Percentiles rank a stretch among this genome's conserved stretches.
Conservation (phyloP, 1,140 invertebrate species). For the Sitobion miscanthi region DNA sequence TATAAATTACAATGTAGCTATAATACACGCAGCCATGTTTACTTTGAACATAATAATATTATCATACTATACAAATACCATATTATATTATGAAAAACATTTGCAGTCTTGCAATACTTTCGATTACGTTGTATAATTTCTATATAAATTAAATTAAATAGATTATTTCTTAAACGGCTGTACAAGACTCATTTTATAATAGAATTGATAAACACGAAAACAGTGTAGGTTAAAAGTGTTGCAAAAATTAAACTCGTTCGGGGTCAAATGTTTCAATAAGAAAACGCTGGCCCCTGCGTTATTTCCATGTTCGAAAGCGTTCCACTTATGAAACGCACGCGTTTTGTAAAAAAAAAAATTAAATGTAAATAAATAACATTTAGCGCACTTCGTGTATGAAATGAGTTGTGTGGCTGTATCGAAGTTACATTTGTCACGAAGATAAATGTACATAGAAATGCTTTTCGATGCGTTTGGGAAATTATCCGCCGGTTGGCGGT, state of each 20-base stretch:
- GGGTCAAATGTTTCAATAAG: constrained; percentile 13
- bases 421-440: neutral
- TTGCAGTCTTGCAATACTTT: neutral
- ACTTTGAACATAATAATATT: neutral
- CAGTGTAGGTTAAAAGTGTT: constrained; percentile 1
- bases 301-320: constrained; percentile 15
- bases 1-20: neutral
- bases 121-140: neutral
- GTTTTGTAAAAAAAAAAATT: constrained; percentile 4
- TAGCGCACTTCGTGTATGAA: neutral
- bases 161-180: neutral
- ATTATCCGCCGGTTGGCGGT: neutral
- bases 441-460: constrained; percentile 15
- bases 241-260: constrained; percentile 19
- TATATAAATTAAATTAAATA: neutral
- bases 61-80: neutral
- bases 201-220: constrained; percentile 3
- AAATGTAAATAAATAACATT: neutral
- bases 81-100: neutral
- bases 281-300: neutral
- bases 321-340: constrained; percentile 8
- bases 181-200: neutral
- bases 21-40: neutral
- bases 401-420: neutral
- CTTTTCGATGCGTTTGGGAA: neutral